Base-by-base conservation (phyloP, 2,888 invertebrate genomes). In the Pyrocoelia pectoralis region DNA sequence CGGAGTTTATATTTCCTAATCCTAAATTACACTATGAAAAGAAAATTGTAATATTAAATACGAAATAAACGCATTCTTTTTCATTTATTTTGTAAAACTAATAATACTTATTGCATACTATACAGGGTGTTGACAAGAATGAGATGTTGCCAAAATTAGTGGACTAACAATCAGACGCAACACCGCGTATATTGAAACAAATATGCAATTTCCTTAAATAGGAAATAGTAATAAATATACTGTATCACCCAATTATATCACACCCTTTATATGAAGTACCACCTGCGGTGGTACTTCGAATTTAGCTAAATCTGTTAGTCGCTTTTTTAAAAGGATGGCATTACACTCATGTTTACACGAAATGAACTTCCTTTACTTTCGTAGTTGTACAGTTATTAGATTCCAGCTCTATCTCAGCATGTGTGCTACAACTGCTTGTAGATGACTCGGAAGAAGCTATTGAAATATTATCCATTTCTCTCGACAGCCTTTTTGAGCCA, bases 1-100 rank as follows among this genome's bases (percentile, higher is more conserved):
- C 83, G 70, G 82, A 86, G 55, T 85, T 87, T 69, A 75, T 92
- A 19, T 86, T 87, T 69, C 85, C 88, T 0, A 74, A 73, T 41
- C 73, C 73, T 0, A 67, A 70, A 54, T 61, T 79, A 43, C 66
- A 74, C 62, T 55, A 61, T 3, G 76, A 77, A 12, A 78, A 77
- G 61, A 77, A 76, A 50, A 72, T 77, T 58, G 67, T 77, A 4
- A 69, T 76, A 67, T 61, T 76, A 53, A 59, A 74, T 56, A 74
- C 63, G 58, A 18, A 59, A 41, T 49, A 51, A 62, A 57, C 33
- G 38, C 38, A 40, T 18, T 33, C 5, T 41, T 33, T 43, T 12
- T n/a, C n/a, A n/a, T n/a, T n/a, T n/a, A n/a, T n/a, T n/a, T n/a
- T n/a, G n/a, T n/a, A n/a, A n/a, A 24, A 43, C 9, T 24, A 14